Conservation (phyloP, 2,113 vertebrate genomes). For the Tragelaphus strepsiceros region DNA sequence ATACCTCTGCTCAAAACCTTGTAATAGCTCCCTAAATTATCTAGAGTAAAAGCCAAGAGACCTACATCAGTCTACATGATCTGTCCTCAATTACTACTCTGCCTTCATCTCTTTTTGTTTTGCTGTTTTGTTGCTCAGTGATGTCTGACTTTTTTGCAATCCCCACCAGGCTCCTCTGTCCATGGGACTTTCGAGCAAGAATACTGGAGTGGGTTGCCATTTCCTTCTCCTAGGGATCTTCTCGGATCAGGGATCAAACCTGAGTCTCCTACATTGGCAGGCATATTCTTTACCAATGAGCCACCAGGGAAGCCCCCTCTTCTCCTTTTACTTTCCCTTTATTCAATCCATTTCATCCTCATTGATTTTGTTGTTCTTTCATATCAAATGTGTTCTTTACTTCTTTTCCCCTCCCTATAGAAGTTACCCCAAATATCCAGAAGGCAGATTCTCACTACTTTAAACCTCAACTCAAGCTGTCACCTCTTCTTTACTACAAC, state of each 20-base stretch:
- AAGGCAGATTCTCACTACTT: background rate
- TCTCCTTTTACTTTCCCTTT: background rate
- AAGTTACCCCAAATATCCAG: background rate
- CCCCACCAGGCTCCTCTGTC: background rate
- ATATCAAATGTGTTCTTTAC: background rate
- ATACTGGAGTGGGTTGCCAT: background rate
- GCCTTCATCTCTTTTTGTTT: background rate
- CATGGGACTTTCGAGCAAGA: background rate
- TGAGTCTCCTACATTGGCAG: background rate
- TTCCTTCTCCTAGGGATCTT: background rate
- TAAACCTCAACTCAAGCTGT: background rate
- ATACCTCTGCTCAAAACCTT: background rate
- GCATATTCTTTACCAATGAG: background rate
- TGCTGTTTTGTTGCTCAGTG: background rate
- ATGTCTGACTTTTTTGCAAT: background rate
- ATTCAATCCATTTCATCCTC: background rate
- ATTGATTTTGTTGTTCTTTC: background rate
- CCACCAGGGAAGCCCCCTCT: background rate
- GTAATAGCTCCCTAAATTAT: background rate
- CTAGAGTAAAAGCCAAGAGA: background rate
- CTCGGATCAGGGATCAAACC: background rate
- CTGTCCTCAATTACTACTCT: background rate
- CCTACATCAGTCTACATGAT: background rate
- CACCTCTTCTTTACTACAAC: background rate
- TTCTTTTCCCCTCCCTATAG: background rate